Evolutionary conservation across 2,113 vertebrate species (phyloP).

Genomic region (Aldabrachelys gigantea): DNA sequence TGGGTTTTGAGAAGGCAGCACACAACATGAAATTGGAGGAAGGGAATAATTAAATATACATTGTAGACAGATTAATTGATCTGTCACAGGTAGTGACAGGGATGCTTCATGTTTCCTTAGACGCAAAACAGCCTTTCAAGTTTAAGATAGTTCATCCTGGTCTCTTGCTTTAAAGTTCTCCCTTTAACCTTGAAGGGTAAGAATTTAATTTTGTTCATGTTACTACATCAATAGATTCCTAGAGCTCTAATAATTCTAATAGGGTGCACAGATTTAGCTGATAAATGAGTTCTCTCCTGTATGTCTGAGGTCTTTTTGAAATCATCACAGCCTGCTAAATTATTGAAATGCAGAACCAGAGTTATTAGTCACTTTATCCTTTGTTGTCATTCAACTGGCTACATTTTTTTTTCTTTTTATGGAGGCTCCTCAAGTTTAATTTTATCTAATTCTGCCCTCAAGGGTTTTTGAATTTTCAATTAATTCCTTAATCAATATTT

Average conservation of each 20-base stretch:
- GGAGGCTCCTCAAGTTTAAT: not conserved
- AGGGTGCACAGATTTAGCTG: not conserved
- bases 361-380: not conserved
- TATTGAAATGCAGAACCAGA: not conserved
- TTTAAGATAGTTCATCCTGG: not conserved
- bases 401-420: not conserved
- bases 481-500: not conserved
- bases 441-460: not conserved
- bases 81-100: not conserved
- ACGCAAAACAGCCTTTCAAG: not conserved
- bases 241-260: conserved; percentile 13
- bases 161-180: not conserved
- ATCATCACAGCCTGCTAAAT: not conserved
- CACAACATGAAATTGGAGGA: not conserved
- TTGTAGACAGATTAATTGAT: not conserved
- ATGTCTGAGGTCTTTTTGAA: conserved; percentile 11
- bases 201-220: not conserved
- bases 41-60: not conserved
- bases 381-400: not conserved
- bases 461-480: not conserved
- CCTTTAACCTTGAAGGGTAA: not conserved
- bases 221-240: not conserved
- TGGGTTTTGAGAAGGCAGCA: conserved; percentile 26
- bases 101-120: not conserved
- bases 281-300: not conserved